Evolutionary conservation across 2,888 invertebrate genomes (phyloP).

Genomic region (Ormyrus thymus): DNA sequence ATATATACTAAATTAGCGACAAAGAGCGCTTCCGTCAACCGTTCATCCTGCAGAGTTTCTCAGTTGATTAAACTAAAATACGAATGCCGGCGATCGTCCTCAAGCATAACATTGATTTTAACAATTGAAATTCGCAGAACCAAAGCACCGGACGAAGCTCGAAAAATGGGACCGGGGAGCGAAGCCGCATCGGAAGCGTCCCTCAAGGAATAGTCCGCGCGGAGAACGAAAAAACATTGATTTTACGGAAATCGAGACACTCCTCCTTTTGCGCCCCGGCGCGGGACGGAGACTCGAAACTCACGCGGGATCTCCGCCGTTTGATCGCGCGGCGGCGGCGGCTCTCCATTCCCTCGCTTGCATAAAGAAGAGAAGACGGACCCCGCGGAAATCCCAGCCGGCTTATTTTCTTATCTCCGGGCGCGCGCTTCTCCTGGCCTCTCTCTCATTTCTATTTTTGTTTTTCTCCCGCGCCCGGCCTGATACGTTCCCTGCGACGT

Average conservation of each 20-base stretch:
- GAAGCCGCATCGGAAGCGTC: background rate
- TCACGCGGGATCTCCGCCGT: constrained; percentile 29
- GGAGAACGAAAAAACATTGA: constrained; percentile 44
- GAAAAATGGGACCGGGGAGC: background rate
- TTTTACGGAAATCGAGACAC: constrained; percentile 46
- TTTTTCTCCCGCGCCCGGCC: background rate
- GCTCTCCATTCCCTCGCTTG: constrained; percentile 15
- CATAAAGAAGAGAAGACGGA: constrained; percentile 43
- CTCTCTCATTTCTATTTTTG: constrained; percentile 41
- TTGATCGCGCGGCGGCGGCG: constrained; percentile 18
- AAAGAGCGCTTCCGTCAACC: no score
- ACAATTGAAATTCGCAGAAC: background rate
- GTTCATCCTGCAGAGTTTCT: no score
- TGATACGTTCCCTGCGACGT: background rate
- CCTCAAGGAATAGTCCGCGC: background rate
- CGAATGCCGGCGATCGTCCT: no score
- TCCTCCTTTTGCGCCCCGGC: background rate
- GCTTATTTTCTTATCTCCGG: constrained; percentile 52
- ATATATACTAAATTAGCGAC: no score
- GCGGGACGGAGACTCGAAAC: background rate
- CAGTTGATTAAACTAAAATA: no score
- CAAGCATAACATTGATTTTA: background rate
- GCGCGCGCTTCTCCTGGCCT: background rate
- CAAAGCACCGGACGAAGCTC: background rate
- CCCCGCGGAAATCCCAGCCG: constrained; percentile 38